Percentiles rank a stretch among this genome's conserved stretches.
Evolutionary conservation across 1,140 invertebrate species (phyloP).

Genomic region (Idris sp.): DNA sequence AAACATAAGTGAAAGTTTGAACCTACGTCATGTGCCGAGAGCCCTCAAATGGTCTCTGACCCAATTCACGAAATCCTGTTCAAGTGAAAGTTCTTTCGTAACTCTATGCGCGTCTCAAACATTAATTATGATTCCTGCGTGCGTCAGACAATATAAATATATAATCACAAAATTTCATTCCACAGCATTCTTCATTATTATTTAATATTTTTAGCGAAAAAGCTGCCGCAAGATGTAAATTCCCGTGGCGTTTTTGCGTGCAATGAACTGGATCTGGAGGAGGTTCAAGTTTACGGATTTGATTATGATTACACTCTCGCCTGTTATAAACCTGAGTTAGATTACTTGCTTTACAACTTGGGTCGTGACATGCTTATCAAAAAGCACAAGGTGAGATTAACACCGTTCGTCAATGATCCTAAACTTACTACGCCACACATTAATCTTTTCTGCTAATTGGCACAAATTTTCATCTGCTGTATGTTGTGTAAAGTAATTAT

Average conservation of each 20-base stretch:
- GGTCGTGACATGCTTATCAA: constrained; percentile 92
- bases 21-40: constrained; percentile 54
- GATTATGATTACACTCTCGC: constrained; percentile 99
- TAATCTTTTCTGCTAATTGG: too few species aligned
- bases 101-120: constrained; percentile 27
- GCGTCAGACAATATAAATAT: too few species aligned
- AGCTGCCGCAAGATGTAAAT: constrained; percentile 91
- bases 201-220: constrained; percentile 84
- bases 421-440: too few species aligned
- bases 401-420: too few species aligned
- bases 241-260: constrained; percentile 95
- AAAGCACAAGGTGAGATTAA: constrained; percentile 89
- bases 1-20: constrained; percentile 55
- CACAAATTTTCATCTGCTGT: too few species aligned
- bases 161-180: too few species aligned
- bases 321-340: constrained; percentile 94
- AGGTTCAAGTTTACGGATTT: constrained; percentile 97
- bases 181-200: too few species aligned
- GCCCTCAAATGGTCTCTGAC: constrained; percentile 53
- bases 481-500: too few species aligned
- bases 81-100: constrained; percentile 61
- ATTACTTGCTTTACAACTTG: constrained; percentile 94
- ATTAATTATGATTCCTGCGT: constrained; percentile 39
- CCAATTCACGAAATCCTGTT: constrained; percentile 58
- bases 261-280: constrained; percentile 94